Base-by-base conservation (phyloP, 1,140 invertebrate species). In the Heliconius eleuchia region DNA sequence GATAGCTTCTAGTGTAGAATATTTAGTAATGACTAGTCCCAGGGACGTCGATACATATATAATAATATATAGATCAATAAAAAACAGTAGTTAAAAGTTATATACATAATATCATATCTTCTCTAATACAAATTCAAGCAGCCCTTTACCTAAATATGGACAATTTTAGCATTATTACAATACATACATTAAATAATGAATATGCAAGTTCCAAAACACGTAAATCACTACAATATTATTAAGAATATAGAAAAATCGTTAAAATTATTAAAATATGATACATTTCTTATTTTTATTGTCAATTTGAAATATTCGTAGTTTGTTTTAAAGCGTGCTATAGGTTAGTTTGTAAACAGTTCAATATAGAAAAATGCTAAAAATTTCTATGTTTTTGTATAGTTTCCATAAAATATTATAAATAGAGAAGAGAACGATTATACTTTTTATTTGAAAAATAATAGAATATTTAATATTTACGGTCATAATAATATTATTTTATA, bases 251-350 rank as follows among this genome's bases (percentile, higher is more conserved):
- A 30, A 11, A 16, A 27, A 16, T 66, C 1, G 60, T 66, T 30
- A 23, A 66, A 66, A 66, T 30, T 66, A 66, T 27, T 66, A 66
- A 30, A 66, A 66, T 66, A 30, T 66, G n/a, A 66, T 66, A 66
- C 55, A 60, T 60, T 23, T 27, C 4, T 27, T 66, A 13, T 30
- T 13, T 66, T 66, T 66, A 66, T 66, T 66, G 60, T 66, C 60
- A 30, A 66, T 66, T 66, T 27, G 11, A 13, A 66, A 66, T 66
- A 30, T 30, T 30, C 60, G 9, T 27, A 27, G 27, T 66, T 23
- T 60, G 2, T 13, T 27, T 66, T 66, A 66, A 66, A 66, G 60
- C 60, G 5, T 30, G n/a, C 9, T 23, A 19, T 23, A 23, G 7
- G 19, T 23, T 57, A 9, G 19, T 57, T 52, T 52, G 50, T 52